phyloP scores from a whole-genome alignment of 2,888 invertebrate species.

The Lasioglossum lativentre region DNA sequence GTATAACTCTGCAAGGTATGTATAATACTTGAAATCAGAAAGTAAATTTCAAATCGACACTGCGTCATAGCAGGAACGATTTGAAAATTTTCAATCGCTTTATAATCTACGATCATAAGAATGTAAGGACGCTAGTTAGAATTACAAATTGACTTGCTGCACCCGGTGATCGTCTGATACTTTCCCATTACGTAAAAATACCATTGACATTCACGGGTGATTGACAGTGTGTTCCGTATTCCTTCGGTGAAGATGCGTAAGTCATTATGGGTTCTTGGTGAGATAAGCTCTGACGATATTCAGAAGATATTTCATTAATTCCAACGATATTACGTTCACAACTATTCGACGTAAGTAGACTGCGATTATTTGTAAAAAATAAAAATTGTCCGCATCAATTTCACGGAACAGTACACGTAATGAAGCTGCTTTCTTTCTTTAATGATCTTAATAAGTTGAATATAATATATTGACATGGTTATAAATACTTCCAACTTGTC shows the following conservation, averaged over 20 bases:
- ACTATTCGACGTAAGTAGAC: neutral
- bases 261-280: slow-evolving; percentile 9
- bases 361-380: no score
- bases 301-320: neutral
- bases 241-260: neutral
- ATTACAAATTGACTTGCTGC: slow-evolving; percentile 60
- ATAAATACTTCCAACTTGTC: no score
- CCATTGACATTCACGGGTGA: slow-evolving; percentile 18
- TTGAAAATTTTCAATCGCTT: slow-evolving; percentile 43
- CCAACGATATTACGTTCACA: neutral
- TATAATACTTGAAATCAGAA: no score
- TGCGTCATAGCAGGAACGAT: slow-evolving; percentile 47
- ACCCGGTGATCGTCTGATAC: slow-evolving; percentile 38
- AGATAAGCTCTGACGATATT: slow-evolving; percentile 9
- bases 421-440: no score
- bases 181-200: slow-evolving; percentile 65
- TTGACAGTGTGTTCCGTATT: slow-evolving; percentile 41
- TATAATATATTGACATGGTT: no score
- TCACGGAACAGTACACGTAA: no score
- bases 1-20: no score
- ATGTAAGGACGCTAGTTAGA: slow-evolving; percentile 65
- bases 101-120: slow-evolving; percentile 52
- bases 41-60: neutral
- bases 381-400: no score
- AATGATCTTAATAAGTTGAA: no score